Evolutionary conservation across 1,140 invertebrate species (phyloP).

Genomic region (Zophobas atratus): DNA sequence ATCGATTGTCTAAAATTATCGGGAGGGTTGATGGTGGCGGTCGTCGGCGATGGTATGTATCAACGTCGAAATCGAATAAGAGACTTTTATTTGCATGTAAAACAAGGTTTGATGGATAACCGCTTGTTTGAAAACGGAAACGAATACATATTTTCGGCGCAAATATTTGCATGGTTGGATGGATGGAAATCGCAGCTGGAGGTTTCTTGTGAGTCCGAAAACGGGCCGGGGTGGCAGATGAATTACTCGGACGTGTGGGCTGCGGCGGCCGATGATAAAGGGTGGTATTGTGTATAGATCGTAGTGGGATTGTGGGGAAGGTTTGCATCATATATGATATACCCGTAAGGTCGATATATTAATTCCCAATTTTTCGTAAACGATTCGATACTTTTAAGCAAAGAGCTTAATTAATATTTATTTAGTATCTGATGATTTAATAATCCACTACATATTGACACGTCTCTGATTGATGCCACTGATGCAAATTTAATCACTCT

Average conservation of each 20-base stretch:
- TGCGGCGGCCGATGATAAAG: neutral
- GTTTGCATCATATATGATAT: too few relatives aligned
- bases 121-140: constrained; percentile 7
- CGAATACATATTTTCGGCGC: constrained; percentile 25
- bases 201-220: neutral
- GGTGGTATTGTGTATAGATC: neutral
- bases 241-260: too few relatives aligned
- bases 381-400: too few relatives aligned
- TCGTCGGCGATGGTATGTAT: neutral
- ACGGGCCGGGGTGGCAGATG: neutral
- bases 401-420: too few relatives aligned
- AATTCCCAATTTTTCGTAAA: too few relatives aligned
- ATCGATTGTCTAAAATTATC: constrained; percentile 1
- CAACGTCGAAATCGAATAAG: neutral
- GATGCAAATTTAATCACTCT: too few relatives aligned
- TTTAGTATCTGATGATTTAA: too few relatives aligned
- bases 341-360: too few relatives aligned
- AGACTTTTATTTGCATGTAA: neutral
- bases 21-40: neutral
- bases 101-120: neutral
- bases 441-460: too few relatives aligned
- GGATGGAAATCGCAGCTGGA: constrained; percentile 2
- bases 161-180: constrained; percentile 18
- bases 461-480: too few relatives aligned
- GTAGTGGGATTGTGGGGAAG: too few relatives aligned